phyloP scores from a whole-genome alignment of 2,888 invertebrate species.

The Philhelius pedissequus region DNA sequence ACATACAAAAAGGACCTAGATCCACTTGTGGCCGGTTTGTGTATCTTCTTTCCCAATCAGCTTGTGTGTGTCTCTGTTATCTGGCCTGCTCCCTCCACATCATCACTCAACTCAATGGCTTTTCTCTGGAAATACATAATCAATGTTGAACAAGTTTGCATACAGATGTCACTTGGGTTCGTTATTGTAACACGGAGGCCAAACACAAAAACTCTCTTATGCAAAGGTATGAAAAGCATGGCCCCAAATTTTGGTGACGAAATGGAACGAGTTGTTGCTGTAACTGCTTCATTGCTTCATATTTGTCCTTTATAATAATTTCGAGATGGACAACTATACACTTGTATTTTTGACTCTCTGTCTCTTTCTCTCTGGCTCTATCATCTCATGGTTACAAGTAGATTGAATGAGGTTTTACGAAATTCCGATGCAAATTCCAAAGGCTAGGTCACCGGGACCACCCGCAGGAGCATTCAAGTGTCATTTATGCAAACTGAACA shows the following conservation, averaged over 20 bases:
- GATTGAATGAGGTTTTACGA: constrained; percentile 63
- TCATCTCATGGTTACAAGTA: constrained; percentile 8
- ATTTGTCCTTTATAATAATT: constrained; percentile 65
- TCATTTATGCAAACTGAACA: constrained; percentile 63
- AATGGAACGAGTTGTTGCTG: background rate
- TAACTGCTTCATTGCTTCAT: constrained; percentile 59
- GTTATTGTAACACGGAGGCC: constrained; percentile 63
- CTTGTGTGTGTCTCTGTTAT: background rate
- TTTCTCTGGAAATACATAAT: constrained; percentile 51
- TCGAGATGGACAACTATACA: constrained; percentile 55
- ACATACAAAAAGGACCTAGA: constrained; percentile 41
- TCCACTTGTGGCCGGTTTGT: constrained; percentile 11
- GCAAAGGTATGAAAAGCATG: background rate
- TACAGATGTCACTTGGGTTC: constrained; percentile 67
- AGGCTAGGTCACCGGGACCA: constrained; percentile 21
- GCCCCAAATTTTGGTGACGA: background rate
- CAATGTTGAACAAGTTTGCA: constrained; percentile 67
- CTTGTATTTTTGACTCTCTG: background rate
- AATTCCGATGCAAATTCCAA: constrained; percentile 51
- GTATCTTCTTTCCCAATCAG: constrained; percentile 36
- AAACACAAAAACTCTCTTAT: constrained; percentile 55
- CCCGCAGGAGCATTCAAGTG: constrained; percentile 54
- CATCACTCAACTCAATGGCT: background rate
- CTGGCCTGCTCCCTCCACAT: background rate
- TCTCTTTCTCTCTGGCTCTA: background rate